These are phyloP conservation scores for Eurystomus gularis DNA, from an alignment of 2,113 vertebrate genomes.

Conservation along the genomic window DNA sequence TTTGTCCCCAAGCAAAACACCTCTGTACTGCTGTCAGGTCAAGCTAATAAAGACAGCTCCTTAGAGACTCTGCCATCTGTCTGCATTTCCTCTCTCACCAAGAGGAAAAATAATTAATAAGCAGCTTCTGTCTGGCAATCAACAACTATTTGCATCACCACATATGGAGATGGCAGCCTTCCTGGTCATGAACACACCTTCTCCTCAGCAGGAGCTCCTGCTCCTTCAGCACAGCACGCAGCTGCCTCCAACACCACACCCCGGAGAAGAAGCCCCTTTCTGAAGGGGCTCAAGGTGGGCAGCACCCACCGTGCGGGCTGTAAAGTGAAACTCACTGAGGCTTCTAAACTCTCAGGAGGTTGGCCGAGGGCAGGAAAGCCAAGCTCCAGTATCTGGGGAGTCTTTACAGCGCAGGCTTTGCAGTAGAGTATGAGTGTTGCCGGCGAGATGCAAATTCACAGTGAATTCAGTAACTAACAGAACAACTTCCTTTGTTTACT, in stretches of 20 bases:
- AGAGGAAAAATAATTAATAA: constrained; percentile 60
- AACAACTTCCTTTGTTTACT: constrained; percentile 65
- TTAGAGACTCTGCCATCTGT: background rate
- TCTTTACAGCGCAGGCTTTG: background rate
- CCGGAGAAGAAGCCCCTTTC: background rate
- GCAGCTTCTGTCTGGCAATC: constrained; percentile 50
- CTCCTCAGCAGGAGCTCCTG: background rate
- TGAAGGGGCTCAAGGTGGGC: background rate
- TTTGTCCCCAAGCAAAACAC: constrained; percentile 68
- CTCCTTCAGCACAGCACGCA: accelerated
- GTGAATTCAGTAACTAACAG: constrained; percentile 24
- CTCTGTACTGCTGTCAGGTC: constrained; percentile 23
- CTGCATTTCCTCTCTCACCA: constrained; percentile 24
- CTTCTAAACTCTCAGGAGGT: background rate
- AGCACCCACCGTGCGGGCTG: accelerated
- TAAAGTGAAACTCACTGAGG: background rate
- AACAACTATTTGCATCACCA: constrained; percentile 29
- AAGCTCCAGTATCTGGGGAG: background rate
- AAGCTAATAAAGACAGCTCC: constrained; percentile 49
- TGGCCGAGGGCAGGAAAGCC: background rate
- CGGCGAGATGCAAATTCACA: background rate
- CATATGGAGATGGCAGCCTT: background rate
- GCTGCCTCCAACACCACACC: accelerated
- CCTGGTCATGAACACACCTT: background rate
- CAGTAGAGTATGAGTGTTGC: background rate